phyloP scores from a whole-genome alignment of 2,888 invertebrate species.

The Agonopterix arenella region DNA sequence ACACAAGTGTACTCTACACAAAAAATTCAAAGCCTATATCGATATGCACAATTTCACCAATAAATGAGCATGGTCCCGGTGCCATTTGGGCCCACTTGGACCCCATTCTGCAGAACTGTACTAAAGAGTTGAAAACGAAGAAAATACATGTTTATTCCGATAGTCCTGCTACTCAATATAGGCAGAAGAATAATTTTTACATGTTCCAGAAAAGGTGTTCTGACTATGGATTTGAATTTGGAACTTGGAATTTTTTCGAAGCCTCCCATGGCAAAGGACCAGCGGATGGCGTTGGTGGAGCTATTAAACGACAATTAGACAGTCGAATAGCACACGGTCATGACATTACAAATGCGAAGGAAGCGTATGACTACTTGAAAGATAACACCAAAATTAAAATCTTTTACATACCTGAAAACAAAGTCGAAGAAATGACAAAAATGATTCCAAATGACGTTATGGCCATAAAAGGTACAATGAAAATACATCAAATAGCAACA shows the following conservation, averaged over 20 bases:
- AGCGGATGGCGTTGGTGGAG: slow-evolving; percentile 2
- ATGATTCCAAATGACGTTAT: background rate
- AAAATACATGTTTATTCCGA: slow-evolving; percentile 8
- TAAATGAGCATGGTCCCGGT: slow-evolving; percentile 4
- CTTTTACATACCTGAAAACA: slow-evolving; percentile 1
- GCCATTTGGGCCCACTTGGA: slow-evolving; percentile 12
- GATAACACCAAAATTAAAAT: slow-evolving; percentile 1
- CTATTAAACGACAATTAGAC: slow-evolving; percentile 2
- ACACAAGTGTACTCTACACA: background rate
- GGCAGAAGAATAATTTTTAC: slow-evolving; percentile 6
- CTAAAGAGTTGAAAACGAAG: slow-evolving; percentile 1
- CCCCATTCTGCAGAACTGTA: slow-evolving; percentile 4
- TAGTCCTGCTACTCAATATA: slow-evolving; percentile 8
- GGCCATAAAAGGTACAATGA: background rate
- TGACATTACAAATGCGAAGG: slow-evolving; percentile 1
- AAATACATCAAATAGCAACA: slow-evolving; percentile 7
- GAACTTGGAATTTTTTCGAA: slow-evolving; percentile 3
- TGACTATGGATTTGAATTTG: background rate
- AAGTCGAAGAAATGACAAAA: background rate
- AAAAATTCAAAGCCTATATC: slow-evolving; percentile 1
- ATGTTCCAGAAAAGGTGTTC: background rate
- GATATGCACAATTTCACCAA: slow-evolving; percentile 4
- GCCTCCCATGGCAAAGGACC: slow-evolving; percentile 1
- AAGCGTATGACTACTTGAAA: background rate
- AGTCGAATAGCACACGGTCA: background rate